These are phyloP conservation scores for Zaprionus lachaisei DNA, from an alignment of 1,140 invertebrate genomes.

Conservation along the genomic window DNA sequence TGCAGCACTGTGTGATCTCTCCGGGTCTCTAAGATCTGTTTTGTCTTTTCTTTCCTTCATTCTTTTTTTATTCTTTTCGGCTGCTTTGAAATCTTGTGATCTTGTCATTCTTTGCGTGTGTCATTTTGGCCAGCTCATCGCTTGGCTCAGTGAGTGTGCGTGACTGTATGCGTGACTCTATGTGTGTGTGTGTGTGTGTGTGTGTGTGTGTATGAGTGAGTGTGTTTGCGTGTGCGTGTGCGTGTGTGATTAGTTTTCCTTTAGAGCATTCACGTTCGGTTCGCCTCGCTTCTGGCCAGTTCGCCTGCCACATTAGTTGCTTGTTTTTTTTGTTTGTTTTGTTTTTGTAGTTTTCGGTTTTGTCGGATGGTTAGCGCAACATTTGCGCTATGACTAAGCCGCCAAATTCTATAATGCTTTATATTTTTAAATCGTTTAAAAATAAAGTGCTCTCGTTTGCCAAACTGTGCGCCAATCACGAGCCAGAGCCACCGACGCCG, in stretches of 20 bases:
- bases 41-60: background rate
- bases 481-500: constrained; percentile 39
- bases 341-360: background rate
- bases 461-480: constrained; percentile 80
- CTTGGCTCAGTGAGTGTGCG: background rate
- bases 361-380: constrained; percentile 20
- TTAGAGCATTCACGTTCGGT: constrained; percentile 20
- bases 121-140: constrained; percentile 53
- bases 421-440: constrained; percentile 82
- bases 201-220: background rate
- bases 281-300: background rate
- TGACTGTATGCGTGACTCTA: constrained; percentile 14
- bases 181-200: constrained; percentile 21
- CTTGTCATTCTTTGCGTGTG: constrained; percentile 45
- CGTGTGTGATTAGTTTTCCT: constrained; percentile 34
- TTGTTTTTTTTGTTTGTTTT: constrained; percentile 22
- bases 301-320: constrained; percentile 14
- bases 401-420: constrained; percentile 75
- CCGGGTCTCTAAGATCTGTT: constrained; percentile 11
- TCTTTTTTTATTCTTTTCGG: background rate
- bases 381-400: constrained; percentile 70
- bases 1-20: constrained; percentile 1
- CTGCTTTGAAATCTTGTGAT: constrained; percentile 22
- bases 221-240: constrained; percentile 2
- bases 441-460: constrained; percentile 82